phyloP scores from a whole-genome alignment of 2,797 vertebrate species.

The Rhyacichthys aspro region DNA sequence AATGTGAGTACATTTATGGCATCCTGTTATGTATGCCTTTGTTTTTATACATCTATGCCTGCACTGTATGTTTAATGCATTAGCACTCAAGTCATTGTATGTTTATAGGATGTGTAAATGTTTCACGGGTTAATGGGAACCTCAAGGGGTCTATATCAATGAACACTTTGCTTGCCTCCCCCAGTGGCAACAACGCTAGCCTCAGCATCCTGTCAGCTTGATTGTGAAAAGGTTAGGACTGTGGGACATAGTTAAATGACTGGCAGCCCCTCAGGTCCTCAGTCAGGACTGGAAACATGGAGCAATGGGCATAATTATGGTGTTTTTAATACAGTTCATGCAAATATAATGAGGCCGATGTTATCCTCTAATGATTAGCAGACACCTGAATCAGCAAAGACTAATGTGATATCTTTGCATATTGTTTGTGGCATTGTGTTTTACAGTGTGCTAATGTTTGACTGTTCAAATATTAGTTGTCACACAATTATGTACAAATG shows the following conservation, averaged over 20 bases:
- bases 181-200: slow-evolving; percentile 52
- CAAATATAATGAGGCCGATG: slow-evolving; percentile 55
- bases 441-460: slow-evolving; percentile 1
- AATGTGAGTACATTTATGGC: background rate
- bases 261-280: slow-evolving; percentile 29
- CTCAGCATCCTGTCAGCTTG: slow-evolving; percentile 65
- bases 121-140: slow-evolving; percentile 30
- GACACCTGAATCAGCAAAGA: slow-evolving; percentile 51
- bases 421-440: background rate
- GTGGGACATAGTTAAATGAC: slow-evolving; percentile 40
- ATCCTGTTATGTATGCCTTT: background rate
- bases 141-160: slow-evolving; percentile 39
- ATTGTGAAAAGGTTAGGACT: slow-evolving; percentile 47
- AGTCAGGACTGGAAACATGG: slow-evolving; percentile 9
- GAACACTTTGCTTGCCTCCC: slow-evolving; percentile 28
- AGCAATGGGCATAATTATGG: slow-evolving; percentile 44
- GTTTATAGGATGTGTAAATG: slow-evolving; percentile 11
- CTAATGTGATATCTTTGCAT: slow-evolving; percentile 7
- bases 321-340: slow-evolving; percentile 19
- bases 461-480: background rate
- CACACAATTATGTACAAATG: background rate
- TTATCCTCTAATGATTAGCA: slow-evolving; percentile 18
- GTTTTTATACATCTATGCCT: slow-evolving; percentile 8
- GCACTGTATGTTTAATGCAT: slow-evolving; percentile 18
- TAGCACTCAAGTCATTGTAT: slow-evolving; percentile 7